A percentile compares a stretch with the other conserved stretches of the same genome.
Evolutionary conservation across 2,113 vertebrate species (phyloP).

Genomic region (Phrynosoma platyrhinos): DNA sequence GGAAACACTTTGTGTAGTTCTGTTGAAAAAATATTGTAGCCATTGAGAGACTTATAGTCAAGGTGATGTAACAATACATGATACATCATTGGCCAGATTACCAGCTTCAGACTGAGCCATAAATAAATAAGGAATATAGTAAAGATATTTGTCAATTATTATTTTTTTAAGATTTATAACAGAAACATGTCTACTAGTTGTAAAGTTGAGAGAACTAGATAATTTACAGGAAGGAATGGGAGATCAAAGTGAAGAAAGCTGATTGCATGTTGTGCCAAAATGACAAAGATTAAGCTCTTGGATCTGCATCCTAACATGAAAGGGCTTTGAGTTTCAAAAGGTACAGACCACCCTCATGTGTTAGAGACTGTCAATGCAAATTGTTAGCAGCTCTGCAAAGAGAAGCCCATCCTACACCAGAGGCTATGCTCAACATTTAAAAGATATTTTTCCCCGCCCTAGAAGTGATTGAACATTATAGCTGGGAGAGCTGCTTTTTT

Average conservation of each 20-base stretch:
- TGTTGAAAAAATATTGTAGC: background rate
- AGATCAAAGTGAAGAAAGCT: background rate
- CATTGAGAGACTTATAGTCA: background rate
- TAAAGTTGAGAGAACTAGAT: background rate
- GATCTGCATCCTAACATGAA: slow-evolving; percentile 1
- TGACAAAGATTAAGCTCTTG: background rate
- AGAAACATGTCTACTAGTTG: background rate
- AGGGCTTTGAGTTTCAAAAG: background rate
- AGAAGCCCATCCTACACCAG: background rate
- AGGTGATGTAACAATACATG: background rate
- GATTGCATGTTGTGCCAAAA: background rate
- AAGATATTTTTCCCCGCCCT: background rate
- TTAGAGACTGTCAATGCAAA: background rate
- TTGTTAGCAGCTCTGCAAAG: slow-evolving; percentile 4
- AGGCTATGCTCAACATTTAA: background rate
- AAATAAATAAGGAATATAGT: background rate
- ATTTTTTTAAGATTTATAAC: background rate
- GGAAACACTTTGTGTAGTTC: background rate
- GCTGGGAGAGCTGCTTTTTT: slow-evolving; percentile 4
- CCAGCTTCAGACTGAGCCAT: background rate
- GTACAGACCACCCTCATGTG: background rate
- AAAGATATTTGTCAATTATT: background rate
- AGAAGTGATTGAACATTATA: slow-evolving; percentile 13
- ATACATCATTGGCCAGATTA: background rate
- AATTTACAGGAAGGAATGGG: background rate